Base-by-base conservation (phyloP, 92 coral and sea anemone genomes). In the Heteractis magnifica region DNA sequence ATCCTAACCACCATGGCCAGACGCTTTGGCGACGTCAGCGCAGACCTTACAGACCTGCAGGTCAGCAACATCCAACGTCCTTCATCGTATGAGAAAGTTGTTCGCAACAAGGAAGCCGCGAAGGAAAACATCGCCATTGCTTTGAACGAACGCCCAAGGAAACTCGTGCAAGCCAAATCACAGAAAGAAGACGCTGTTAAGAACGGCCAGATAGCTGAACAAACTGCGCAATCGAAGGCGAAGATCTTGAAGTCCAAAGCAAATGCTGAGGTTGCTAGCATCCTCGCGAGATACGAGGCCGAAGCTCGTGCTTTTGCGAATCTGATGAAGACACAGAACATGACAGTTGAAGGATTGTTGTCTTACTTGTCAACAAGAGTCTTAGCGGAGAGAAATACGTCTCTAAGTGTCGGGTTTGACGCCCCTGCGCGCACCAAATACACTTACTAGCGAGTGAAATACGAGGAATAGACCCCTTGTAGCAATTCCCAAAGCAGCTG, bases 371-470 rank as follows among this genome's bases (percentile, higher is more conserved):
- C 95, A 5, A 92, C 93, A 34, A 79, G 98, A 11, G 90, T 89
- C 8, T 84, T 94, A 72, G 94, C 92, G 10, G 94, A 94, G 76
- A 91, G 81, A 44, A 92, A 84, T 15, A 91, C 82, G 20, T 82
- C 92, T 1, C 83, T 95, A 6, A 93, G 92, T 82, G 80, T 93
- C 11, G 97, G 93, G 5, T 60, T 95, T 6, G 94, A 91, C 55
- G 93, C 98, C 23, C 97, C 98, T 52, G 97, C 97, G 0, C 91
- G 90, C 81, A 93, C 98, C 0, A 95, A 92, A 86, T 95, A 92
- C 83, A 95, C 97, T 5, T 89, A 93, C 75, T 34, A 34, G 44
- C 44, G 44, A 34, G 44, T 34, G 44, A 34, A 34, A 34, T 34
- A 34, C 44, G 3, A 34, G 3, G 44, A 34, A 34, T 34, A 34